These are phyloP conservation scores for Cynoglossus semilaevis DNA, from an alignment of 2,113 vertebrate genomes.

Conservation along the genomic window DNA sequence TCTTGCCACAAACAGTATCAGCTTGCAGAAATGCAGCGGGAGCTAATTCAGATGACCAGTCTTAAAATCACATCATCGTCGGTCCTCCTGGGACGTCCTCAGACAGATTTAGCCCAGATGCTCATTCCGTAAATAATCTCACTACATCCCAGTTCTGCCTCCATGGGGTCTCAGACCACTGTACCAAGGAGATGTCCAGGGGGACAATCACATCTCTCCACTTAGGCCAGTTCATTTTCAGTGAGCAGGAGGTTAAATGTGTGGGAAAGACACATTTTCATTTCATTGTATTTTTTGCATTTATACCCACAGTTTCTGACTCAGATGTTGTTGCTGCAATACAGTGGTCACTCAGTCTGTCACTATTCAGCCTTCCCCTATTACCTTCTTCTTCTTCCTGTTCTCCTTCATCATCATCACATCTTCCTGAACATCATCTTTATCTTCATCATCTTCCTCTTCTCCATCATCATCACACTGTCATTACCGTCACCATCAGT, in stretches of 20 bases:
- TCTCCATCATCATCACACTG: too few relatives aligned
- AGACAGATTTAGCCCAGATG: constrained; percentile 9
- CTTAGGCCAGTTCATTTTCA: constrained; percentile 1
- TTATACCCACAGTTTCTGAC: too few relatives aligned
- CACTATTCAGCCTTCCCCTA: too few relatives aligned
- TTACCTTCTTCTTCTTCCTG: too few relatives aligned
- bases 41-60: constrained; percentile 18
- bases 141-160: constrained; percentile 12
- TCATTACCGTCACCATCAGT: too few relatives aligned
- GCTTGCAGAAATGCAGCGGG: not conserved
- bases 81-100: constrained; percentile 13
- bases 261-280: too few relatives aligned
- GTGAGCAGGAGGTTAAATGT: constrained; percentile 15
- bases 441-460: too few relatives aligned
- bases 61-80: constrained; percentile 15
- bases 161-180: not conserved
- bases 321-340: too few relatives aligned
- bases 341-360: too few relatives aligned
- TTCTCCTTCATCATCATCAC: too few relatives aligned
- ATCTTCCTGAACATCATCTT: too few relatives aligned
- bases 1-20: not conserved
- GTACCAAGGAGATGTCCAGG: not conserved
- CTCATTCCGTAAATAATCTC: constrained; percentile 12
- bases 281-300: too few relatives aligned
- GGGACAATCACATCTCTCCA: constrained; percentile 6